These are phyloP conservation scores for Turdus rufiventris DNA, from an alignment of 2,113 vertebrate species.

Conservation along the genomic window DNA sequence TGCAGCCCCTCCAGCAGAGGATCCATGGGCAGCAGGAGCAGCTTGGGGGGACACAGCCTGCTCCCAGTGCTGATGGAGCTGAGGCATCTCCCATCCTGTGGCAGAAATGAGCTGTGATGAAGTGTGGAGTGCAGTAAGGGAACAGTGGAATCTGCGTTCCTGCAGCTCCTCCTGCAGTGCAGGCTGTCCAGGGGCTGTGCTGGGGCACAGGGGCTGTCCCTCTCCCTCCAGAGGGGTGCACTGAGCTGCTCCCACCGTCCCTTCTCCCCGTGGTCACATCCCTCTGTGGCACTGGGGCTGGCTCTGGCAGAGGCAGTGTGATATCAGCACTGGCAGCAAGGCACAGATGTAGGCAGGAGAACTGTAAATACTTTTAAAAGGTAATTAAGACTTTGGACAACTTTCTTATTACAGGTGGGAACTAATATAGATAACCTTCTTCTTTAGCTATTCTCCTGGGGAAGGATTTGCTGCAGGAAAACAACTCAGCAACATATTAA, in stretches of 20 bases:
- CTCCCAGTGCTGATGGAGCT: fast-evolving
- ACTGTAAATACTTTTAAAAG: neutral
- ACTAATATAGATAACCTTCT: neutral
- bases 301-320: fast-evolving
- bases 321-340: neutral
- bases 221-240: too few species aligned
- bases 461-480: neutral
- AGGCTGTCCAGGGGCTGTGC: neutral
- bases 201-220: neutral
- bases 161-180: neutral
- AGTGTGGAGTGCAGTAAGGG: too few species aligned
- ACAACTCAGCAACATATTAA: neutral
- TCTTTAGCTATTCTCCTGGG: neutral
- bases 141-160: neutral
- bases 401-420: neutral
- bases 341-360: neutral
- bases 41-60: neutral
- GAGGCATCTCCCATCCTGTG: neutral
- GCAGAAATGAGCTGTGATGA: neutral
- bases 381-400: neutral
- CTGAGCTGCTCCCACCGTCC: neutral
- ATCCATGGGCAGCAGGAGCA: fast-evolving
- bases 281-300: neutral
- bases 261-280: neutral
- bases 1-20: neutral